phyloP scores from a whole-genome alignment of 2,113 vertebrate species.

The Clarias batrachus region DNA sequence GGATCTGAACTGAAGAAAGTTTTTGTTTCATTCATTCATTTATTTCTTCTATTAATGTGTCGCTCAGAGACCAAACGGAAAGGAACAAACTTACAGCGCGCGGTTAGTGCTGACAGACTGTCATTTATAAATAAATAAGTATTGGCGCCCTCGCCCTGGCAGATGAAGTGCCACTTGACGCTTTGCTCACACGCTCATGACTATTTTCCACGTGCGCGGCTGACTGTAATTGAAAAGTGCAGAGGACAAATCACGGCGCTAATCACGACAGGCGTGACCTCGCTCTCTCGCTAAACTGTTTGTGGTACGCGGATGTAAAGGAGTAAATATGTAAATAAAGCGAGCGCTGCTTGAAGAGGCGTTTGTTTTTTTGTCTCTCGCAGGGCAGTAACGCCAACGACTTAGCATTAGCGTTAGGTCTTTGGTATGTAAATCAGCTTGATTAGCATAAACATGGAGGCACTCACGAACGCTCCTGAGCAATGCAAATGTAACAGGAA shows the following conservation, averaged over 20 bases:
- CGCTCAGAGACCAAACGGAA: no score
- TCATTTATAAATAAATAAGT: neutral
- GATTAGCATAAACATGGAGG: slow-evolving; percentile 37
- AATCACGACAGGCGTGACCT: neutral
- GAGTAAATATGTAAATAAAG: neutral
- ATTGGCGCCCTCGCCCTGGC: neutral
- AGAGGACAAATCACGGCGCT: neutral
- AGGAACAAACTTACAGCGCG: neutral
- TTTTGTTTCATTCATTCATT: neutral
- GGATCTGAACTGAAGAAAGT: no score
- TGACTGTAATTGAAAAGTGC: neutral
- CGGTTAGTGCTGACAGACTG: neutral
- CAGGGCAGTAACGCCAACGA: neutral
- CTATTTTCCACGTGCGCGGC: neutral
- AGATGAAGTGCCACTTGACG: slow-evolving; percentile 18
- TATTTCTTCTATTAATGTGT: neutral
- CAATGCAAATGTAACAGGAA: neutral
- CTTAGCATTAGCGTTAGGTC: slow-evolving; percentile 23
- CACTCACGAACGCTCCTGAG: neutral
- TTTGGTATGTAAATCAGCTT: slow-evolving; percentile 31
- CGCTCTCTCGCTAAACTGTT: neutral
- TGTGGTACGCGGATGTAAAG: neutral
- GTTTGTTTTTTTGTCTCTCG: neutral
- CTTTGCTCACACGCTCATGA: neutral
- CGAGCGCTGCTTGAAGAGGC: neutral